These are phyloP conservation scores for Trimorus sp. DNA, from an alignment of 2,888 invertebrate species.

Conservation along the genomic window DNA sequence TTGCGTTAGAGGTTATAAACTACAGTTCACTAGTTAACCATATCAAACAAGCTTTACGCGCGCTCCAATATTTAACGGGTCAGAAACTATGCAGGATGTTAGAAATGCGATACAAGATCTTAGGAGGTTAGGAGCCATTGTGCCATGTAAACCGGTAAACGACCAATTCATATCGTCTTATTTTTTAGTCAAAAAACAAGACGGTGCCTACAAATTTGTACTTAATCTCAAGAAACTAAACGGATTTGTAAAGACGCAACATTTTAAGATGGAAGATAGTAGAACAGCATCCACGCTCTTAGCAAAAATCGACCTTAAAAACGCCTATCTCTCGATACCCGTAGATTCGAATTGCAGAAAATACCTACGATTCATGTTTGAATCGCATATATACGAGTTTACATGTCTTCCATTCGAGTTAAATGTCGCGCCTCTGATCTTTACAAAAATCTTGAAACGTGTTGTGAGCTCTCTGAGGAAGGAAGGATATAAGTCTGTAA, in stretches of 20 bases:
- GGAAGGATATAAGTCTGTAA: background rate
- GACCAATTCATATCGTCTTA: slow-evolving; percentile 30
- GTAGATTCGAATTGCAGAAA: slow-evolving; percentile 19
- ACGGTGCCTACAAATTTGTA: slow-evolving; percentile 32
- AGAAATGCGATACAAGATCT: slow-evolving; percentile 15
- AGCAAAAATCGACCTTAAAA: slow-evolving; percentile 32
- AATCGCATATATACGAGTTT: slow-evolving; percentile 34
- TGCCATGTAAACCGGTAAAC: background rate
- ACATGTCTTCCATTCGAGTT: slow-evolving; percentile 34
- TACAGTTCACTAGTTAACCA: background rate
- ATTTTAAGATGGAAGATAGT: slow-evolving; percentile 48
- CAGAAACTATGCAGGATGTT: slow-evolving; percentile 8
- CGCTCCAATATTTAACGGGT: background rate
- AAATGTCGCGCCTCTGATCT: slow-evolving; percentile 31
- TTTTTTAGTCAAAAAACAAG: slow-evolving; percentile 26
- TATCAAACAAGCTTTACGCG: background rate
- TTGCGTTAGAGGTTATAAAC: slow-evolving; percentile 18
- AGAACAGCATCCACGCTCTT: slow-evolving; percentile 15
- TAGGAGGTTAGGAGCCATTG: slow-evolving; percentile 15
- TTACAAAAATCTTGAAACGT: slow-evolving; percentile 52
- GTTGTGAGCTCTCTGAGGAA: background rate
- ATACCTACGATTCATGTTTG: slow-evolving; percentile 39
- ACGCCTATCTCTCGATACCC: slow-evolving; percentile 38
- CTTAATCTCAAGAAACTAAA: slow-evolving; percentile 46
- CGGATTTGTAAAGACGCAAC: slow-evolving; percentile 17